These are phyloP conservation scores for Ictalurus furcatus DNA, from an alignment of 2,113 vertebrate species.

Conservation along the genomic window DNA sequence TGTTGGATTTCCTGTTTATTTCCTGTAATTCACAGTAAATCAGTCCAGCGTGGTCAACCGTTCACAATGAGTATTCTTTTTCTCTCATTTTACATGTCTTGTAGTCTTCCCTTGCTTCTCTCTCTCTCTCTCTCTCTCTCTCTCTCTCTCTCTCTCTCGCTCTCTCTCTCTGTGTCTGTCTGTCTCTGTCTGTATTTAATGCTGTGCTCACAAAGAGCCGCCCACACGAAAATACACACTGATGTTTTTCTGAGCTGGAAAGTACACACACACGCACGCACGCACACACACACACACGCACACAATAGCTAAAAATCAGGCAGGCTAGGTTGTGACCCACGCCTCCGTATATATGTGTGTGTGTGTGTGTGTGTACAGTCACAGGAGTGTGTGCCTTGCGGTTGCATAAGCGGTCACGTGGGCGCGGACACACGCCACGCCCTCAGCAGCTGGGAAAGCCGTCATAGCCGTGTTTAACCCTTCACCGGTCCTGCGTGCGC, in stretches of 20 bases:
- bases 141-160: neutral
- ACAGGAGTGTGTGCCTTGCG: constrained; percentile 52
- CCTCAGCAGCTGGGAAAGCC: constrained; percentile 57
- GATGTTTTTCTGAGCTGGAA: constrained; percentile 22
- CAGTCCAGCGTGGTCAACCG: neutral
- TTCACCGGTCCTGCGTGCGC: neutral
- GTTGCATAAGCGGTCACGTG: constrained; percentile 71
- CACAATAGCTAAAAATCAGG: constrained; percentile 24
- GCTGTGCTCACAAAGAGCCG: constrained; percentile 30
- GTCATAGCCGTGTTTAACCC: constrained; percentile 29
- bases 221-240: constrained; percentile 31
- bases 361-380: constrained; percentile 55
- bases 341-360: constrained; percentile 36
- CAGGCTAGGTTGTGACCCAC: constrained; percentile 48
- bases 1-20: neutral
- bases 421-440: constrained; percentile 63
- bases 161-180: neutral
- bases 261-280: constrained; percentile 10
- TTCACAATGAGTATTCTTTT: neutral
- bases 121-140: neutral
- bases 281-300: neutral
- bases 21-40: neutral
- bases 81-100: neutral
- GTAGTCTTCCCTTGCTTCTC: neutral
- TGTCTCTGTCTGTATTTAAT: constrained; percentile 21